Evolutionary conservation across 2,888 invertebrate species (phyloP), one percentile per base, ranked within the genome.

Genomic region (Limnephilus rhombicus): DNA sequence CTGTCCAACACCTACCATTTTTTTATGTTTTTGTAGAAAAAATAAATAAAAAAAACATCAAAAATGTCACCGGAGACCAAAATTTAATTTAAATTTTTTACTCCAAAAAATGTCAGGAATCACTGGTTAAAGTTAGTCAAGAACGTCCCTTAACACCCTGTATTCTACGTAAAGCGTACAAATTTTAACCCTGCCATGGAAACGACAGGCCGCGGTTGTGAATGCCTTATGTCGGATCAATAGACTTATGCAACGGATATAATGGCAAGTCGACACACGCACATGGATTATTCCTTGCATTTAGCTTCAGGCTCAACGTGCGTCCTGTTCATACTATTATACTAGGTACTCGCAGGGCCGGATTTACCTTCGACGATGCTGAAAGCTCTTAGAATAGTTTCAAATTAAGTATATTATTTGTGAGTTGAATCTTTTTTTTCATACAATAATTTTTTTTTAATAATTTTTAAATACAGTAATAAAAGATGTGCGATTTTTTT

Each of bases 181-280:
- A 34, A 11, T 12, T n/a, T 85, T 18, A 85, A n/a, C 2, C 11
- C 86, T 29, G 12, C 12, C n/a, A 31, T 49, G 41, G 45, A 45
- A 41, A 41, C 49, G 45, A n/a, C 0, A 13, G 45, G 13, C 86
- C 37, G 4, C 49, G 45, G 86, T 29, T 86, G 45, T 29, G 45
- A 45, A 86, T 49, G 86, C 29, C n/a, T 86, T 86, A n/a, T 49
- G 9, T 86, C 49, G 45, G 29, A 29, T 29, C 45, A 45, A 86
- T 86, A 86, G 86, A 86, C 86, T 29, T 86, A 49, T 45, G 45
- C 45, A 45, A 37, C 41, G 49, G 86, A 86, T 49, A 86, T 86
- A 86, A 86, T 86, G 86, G 86, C 41, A 49, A 86, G 45, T 29
- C 37, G 37, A 86, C 49, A 45, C 86, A 86, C 86, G 49, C 86